Evolutionary conservation across 2,113 vertebrate species (phyloP), one percentile per base, ranked within the genome.

Genomic region (Sebastes schlegelii): DNA sequence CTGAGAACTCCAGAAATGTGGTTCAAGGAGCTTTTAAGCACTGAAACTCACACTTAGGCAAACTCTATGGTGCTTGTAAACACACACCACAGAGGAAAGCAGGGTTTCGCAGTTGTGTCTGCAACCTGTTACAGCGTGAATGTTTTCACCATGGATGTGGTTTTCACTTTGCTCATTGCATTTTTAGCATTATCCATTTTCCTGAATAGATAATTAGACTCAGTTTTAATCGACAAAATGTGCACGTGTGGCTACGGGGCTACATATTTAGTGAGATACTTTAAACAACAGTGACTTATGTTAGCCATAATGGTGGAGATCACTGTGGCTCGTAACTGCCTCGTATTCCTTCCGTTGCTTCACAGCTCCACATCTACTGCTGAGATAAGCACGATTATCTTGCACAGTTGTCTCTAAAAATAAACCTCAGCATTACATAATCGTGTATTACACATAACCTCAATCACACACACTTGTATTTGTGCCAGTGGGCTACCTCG

Each of bases 321-420:
- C 57, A 9, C n/a, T 66, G 46, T 49, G 21, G 66, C 70, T 79
- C 4, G 1, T 45, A n/a, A 57, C 40, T 5, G 61, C n/a, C 49
- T 51, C 23, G 8, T 79, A 49, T 48, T 73, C 52, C 19, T 55
- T n/a, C 64, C 0, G 23, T 67, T 77, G 65, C 80, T 63, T 74
- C 65, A 79, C 83, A 77, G 80, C 80, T 60, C 60, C 80, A 87
- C 43, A 70, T 77, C 89, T 61, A 87, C 83, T 87, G 93, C 92
- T 91, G 88, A 94, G 91, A 94, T 95, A 95, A 91, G 87, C 85
- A 74, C 88, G 90, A 83, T 93, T 93, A 93, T 94, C 88, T 80
- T 65, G 64, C 78, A 85, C 79, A 89, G 83, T 85, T 88, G 74
- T 70, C 70, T 86, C 91, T 92, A 94, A 93, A 93, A 92, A 92